A percentile compares a stretch with the other conserved stretches of the same genome.
Conservation (phyloP, 2,113 vertebrate genomes). For the Chinchilla lanigera region DNA sequence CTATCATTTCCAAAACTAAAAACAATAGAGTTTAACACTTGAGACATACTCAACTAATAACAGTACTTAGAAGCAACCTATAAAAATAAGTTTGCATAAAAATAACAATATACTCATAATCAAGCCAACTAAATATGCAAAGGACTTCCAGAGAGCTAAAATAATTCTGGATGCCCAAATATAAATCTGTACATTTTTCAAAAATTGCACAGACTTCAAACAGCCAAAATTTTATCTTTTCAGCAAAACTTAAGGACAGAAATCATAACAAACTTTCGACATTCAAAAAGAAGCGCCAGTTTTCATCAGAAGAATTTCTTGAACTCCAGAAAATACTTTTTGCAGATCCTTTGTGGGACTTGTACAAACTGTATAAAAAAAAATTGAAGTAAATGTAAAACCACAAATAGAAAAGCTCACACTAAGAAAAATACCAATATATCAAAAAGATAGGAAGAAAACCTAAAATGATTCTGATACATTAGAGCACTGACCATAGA, state of each 20-base stretch:
- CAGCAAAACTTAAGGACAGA: conserved; percentile 6
- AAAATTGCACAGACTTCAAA: background rate
- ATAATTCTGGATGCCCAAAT: background rate
- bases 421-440: background rate
- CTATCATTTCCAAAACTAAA: background rate
- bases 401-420: background rate
- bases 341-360: background rate
- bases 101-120: background rate
- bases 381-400: background rate
- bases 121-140: background rate
- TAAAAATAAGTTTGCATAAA: background rate
- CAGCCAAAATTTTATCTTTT: background rate
- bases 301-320: background rate
- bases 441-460: background rate
- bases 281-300: background rate
- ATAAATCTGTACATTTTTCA: background rate
- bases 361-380: background rate
- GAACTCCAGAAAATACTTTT: background rate
- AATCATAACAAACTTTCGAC: background rate
- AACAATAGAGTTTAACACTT: background rate
- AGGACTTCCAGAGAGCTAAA: background rate
- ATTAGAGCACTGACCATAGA: background rate
- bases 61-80: background rate
- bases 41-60: background rate
- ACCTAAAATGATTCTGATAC: background rate